Base-by-base conservation (phyloP, 2,797 vertebrate species). In the Pterois miles region DNA sequence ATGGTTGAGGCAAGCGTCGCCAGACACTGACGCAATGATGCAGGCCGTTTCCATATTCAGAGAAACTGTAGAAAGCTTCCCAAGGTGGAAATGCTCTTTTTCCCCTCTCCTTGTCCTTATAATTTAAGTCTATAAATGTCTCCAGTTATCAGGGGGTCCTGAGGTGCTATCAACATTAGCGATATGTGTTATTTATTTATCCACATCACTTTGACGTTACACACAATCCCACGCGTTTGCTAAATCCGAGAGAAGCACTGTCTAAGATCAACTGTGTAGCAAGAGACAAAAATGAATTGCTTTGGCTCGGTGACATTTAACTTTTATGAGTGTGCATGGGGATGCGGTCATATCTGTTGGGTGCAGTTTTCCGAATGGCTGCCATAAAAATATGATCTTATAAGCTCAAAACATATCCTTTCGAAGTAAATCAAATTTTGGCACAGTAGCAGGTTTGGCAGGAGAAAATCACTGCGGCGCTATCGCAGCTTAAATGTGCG, bases 21-120 rank as follows among this genome's bases (percentile, higher is more conserved):
- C 86, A 93, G 84, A 89, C 81, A 68, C 82, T 91, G 88, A 92
- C 52, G 87, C 88, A 90, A 87, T 86, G 56, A 87, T 48, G 76
- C 75, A 80, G 75, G 75, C 74, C 54, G 23, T 80, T 85, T 85
- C 74, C 77, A 90, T 86, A 81, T 84, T 86, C 67, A 83, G 74
- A 76, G 65, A 83, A 83, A 72, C 40, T 72, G 66, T 23, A 60
- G 63, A 74, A 77, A 67, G 40, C 74, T 46, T 53, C 65, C 74
- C 40, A 50, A 46, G 60, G 71, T 85, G 74, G 68, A 88, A 89
- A 86, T 78, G 75, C 68, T 88, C 80, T 75, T 68, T 81, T 34
- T 13, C 3, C 65, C 50, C 18, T 67, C 60, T 8, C 63, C 68
- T 43, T 71, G 70, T 90, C 74, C 58, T 68, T 72, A 74, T 72